Evolutionary conservation across 2,888 invertebrate genomes (phyloP), one percentile per base, ranked within the genome.

Genomic region (Lordiphosa fenestrarum): DNA sequence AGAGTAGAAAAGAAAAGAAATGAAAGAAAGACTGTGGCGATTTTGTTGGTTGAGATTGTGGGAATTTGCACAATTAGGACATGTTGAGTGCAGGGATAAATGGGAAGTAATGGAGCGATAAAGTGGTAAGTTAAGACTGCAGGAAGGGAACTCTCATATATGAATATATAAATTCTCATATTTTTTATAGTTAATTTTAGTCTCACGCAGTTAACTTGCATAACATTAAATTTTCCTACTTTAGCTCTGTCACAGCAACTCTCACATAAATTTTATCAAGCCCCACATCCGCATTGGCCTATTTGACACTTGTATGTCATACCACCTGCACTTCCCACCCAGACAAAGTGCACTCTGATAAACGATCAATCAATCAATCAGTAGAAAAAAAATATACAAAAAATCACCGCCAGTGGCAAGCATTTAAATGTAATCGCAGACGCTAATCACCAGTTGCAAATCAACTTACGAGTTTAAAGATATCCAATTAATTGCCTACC

Each of bases 31-130:
- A 37, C 48, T 48, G 36, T 48, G 37, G 48, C 48, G 37, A 64
- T 49, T 54, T 54, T n/a, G 37, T 46, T 47, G 47, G 53, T 47
- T 41, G 30, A 23, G 38, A 47, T 50, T 77, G 77, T 77, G 77
- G 77, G 77, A 77, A 77, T 73, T 77, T 61, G 77, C 76, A 80
- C 77, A 77, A 77, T 77, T 77, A 77, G 77, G 68, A 76, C 64
- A 60, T 61, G 70, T 70, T 60, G 64, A 72, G 72, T 65, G 50
- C 41, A 41, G 13, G 33, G 46, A 41, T 37, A 41, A 9, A 25
- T 15, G 41, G 42, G 35, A 51, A 35, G 15, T 44, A 40, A 49
- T 49, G 15, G 12, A 39, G 40, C 42, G 63, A 48, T 60, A 56
- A 38, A 30, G 15, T 30, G 30, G 9, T 42, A 23, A 13, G 9